Evolutionary conservation across 1,140 invertebrate genomes (phyloP), one percentile per base, ranked within the genome.

Genomic region (Plutomurus gul): DNA sequence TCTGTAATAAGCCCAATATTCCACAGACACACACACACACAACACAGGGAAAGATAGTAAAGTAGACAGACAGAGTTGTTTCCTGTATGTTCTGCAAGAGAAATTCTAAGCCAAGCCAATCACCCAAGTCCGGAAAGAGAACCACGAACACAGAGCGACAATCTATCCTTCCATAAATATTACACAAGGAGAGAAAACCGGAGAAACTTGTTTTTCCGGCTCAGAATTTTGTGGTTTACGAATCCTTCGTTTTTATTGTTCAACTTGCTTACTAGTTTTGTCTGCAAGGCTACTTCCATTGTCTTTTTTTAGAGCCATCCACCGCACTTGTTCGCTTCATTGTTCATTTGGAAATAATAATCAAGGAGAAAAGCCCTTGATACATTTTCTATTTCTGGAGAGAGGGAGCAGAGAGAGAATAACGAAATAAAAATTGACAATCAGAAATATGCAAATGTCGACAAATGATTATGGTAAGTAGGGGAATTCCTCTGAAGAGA

Each of bases 161-260:
- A 75, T 75, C 47, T 51, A 75, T 51, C 56, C 56, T 65, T 30
- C 73, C 73, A 75, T 75, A 75, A 75, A 75, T 75, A 75, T 75
- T 75, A 49, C 30, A 75, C 39, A 65, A 65, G 56, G 73, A 47
- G 73, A 36, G 43, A 75, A 75, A 51, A 51, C 40, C 43, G 73
- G 47, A 49, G 73, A 75, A 75, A 75, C 40, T 75, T 75, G 73
- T 75, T 75, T 75, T 75, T 75, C 73, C 73, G 73, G 73, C 73
- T 75, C 47, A 47, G 43, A 65, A 65, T 65, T 65, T 65, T 65
- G 56, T 65, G 56, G 56, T 65, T 65, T 65, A 65, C 56, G 70
- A 20, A 46, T 74, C 49, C 43, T 25, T 46, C 72, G 22, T 18
- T 47, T n/a, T 43, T 46, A 74, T 47, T n/a, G 56, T 33, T 30